Conservation (phyloP, 1,140 invertebrate species). For the Heliconius eleuchia region DNA sequence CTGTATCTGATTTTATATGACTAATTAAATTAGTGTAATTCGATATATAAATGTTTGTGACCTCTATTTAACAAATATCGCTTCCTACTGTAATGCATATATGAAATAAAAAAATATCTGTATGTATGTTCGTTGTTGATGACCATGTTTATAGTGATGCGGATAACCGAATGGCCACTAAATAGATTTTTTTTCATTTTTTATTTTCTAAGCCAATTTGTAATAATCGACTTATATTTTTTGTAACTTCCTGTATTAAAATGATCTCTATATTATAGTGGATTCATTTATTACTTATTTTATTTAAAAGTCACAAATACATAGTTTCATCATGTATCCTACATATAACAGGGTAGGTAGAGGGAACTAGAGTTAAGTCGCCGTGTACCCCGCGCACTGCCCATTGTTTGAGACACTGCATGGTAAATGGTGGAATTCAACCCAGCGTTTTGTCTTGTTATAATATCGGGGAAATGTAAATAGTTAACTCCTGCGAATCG, state of each 20-base stretch:
- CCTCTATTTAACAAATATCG: background rate
- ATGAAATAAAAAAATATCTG: background rate
- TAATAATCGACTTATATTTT: constrained; percentile 15
- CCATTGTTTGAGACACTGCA: no score
- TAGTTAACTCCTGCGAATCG: no score
- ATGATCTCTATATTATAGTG: constrained; percentile 2
- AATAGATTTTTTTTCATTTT: background rate
- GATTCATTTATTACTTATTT: background rate
- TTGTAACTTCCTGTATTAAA: constrained; percentile 15
- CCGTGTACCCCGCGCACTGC: no score
- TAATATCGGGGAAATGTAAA: no score
- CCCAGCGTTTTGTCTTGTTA: no score
- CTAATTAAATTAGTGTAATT: constrained; percentile 1
- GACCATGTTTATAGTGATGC: background rate
- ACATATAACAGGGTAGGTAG: no score
- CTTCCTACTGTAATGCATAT: constrained; percentile 3
- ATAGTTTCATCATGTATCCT: no score
- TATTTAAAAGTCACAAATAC: background rate
- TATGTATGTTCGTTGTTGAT: background rate
- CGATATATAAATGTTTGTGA: constrained; percentile 8
- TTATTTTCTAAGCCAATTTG: constrained; percentile 14
- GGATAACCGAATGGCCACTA: background rate
- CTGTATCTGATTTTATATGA: background rate
- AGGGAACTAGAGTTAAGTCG: no score
- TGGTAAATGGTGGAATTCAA: no score